phyloP scores from a whole-genome alignment of 1,140 invertebrate species.

The Drosophila punjabiensis region DNA sequence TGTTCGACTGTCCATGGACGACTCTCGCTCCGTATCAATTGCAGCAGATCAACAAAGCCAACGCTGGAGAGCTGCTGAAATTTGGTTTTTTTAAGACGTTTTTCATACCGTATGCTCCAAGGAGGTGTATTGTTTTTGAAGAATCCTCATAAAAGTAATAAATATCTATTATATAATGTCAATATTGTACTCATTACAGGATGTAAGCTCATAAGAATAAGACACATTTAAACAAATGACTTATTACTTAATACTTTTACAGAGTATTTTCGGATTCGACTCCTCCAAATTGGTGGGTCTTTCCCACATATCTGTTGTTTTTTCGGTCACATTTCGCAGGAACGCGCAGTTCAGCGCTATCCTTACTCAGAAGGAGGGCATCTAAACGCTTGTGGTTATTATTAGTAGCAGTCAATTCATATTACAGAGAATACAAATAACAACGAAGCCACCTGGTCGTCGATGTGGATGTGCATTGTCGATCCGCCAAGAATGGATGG shows the following conservation, averaged over 20 bases:
- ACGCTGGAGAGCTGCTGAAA: conserved; percentile 51
- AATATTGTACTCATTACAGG: background rate
- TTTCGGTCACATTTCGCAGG: conserved; percentile 41
- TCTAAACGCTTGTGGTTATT: conserved; percentile 72
- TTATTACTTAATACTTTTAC: background rate
- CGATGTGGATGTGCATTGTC: conserved; percentile 20
- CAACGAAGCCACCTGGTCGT: conserved; percentile 51
- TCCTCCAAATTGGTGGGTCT: background rate
- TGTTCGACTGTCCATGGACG: conserved; percentile 29
- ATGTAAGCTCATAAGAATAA: background rate
- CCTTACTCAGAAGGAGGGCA: conserved; percentile 24
- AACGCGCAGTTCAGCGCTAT: conserved; percentile 22
- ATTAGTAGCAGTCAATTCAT: conserved; percentile 78
- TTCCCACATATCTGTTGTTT: conserved; percentile 8
- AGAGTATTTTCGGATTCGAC: background rate
- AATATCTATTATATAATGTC: background rate
- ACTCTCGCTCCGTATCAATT: conserved; percentile 59
- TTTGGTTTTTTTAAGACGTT: conserved; percentile 32
- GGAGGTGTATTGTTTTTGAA: background rate
- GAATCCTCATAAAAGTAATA: background rate
- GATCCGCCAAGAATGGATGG: conserved; percentile 11
- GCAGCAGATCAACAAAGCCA: conserved; percentile 57
- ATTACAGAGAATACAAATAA: conserved; percentile 79
- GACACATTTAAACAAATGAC: background rate
- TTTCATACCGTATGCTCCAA: background rate